Percentiles rank a stretch among this genome's conserved stretches.
Conservation (phyloP, 2,888 invertebrate genomes). For the Caenorhabditis sp. region DNA sequence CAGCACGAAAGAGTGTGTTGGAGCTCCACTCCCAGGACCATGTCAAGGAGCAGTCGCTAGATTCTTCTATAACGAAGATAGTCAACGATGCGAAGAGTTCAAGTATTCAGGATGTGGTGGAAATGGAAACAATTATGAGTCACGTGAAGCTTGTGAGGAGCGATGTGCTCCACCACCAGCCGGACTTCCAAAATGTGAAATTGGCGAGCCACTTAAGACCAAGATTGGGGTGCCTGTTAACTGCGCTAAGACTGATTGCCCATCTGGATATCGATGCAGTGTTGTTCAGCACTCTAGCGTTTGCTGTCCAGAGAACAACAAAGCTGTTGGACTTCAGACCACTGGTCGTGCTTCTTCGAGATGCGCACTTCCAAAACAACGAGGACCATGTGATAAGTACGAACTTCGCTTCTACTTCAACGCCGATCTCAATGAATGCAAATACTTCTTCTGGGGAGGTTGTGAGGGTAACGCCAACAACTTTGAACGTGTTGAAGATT, state of each 20-base stretch:
- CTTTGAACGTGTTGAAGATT: constrained; percentile 57
- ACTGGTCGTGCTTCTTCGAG: constrained; percentile 32
- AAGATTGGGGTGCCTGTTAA: constrained; percentile 57
- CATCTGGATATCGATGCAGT: constrained; percentile 64
- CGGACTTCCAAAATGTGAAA: constrained; percentile 44
- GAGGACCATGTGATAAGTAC: constrained; percentile 71
- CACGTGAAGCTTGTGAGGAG: constrained; percentile 55
- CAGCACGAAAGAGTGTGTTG: constrained; percentile 62
- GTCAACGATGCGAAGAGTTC: constrained; percentile 58
- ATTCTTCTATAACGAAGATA: constrained; percentile 65
- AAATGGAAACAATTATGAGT: constrained; percentile 70
- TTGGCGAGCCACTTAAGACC: constrained; percentile 56
- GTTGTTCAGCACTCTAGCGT: constrained; percentile 58
- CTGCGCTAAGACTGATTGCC: constrained; percentile 65
- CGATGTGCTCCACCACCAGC: constrained; percentile 56
- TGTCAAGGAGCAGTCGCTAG: constrained; percentile 55
- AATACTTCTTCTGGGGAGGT: constrained; percentile 71
- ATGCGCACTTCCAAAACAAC: constrained; percentile 66
- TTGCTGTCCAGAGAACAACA: constrained; percentile 66
- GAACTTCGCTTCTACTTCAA: constrained; percentile 68
- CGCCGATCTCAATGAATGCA: constrained; percentile 63
- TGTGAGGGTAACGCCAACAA: constrained; percentile 70
- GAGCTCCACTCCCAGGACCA: constrained; percentile 59
- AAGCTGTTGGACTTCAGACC: constrained; percentile 51
- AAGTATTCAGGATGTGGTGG: constrained; percentile 68